Evolutionary conservation across 2,888 invertebrate species (phyloP), one percentile per base, ranked within the genome.

Genomic region (Napeogenes inachia): DNA sequence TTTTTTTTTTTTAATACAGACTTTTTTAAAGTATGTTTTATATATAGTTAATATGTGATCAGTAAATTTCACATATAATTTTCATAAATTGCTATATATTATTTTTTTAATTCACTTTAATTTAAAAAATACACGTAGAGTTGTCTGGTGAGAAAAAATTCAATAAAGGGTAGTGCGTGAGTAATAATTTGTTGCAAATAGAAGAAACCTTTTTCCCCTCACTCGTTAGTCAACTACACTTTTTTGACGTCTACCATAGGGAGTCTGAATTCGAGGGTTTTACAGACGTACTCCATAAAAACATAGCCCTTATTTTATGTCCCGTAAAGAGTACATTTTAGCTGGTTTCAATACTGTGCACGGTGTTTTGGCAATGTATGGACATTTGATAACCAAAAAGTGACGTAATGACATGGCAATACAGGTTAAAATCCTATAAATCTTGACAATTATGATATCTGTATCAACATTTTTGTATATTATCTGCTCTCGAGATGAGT

Each of bases 181-280:
- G 70, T 69, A 73, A 71, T 75, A 75, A 72, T 73, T 74, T 75
- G 81, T 79, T 77, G 73, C 75, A 82, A 81, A 74, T 74, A 77
- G 82, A 85, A 76, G 75, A 80, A 76, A 83, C 77, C 80, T 77
- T 78, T 79, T 79, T 79, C 81, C 77, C 80, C 80, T 77, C 76
- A 76, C 86, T 87, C 87, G 87, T 87, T 87, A 87, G 82, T 77
- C 80, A 84, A 80, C 83, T 83, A 78, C 71, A 75, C 82, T 86
- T 87, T 88, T 87, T 86, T 85, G 85, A 84, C 87, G 84, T 87
- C 84, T 85, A 42, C 42, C 42, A 42, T 82, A 84, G 82, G 79
- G 84, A 55, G 80, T 81, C 81, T 50, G 46, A 77, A 81, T 81
- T 83, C 79, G 77, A 85, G 81, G 81, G 78, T 79, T 81, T 75